Evolutionary conservation across 2,888 invertebrate genomes (phyloP).

Genomic region (Diloba caeruleocephala): DNA sequence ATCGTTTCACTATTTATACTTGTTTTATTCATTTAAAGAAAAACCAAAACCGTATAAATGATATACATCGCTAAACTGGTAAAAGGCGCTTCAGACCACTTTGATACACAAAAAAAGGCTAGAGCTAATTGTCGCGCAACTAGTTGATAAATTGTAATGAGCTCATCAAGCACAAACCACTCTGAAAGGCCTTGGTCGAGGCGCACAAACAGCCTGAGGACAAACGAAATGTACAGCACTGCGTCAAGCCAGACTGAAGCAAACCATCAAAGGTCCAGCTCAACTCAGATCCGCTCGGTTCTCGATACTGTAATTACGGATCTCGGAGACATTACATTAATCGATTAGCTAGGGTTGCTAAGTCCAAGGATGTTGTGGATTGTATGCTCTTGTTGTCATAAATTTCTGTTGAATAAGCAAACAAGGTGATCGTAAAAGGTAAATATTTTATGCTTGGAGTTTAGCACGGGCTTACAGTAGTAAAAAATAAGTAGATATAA

Average conservation of each 20-base stretch:
- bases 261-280: neutral
- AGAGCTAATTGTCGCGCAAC: conserved; percentile 5
- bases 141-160: conserved; percentile 13
- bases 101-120: neutral
- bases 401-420: conserved; percentile 20
- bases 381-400: neutral
- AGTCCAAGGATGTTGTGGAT: too few relatives aligned
- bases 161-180: neutral
- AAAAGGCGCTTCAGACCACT: neutral
- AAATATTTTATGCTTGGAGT: conserved; percentile 35
- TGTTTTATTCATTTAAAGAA: too few relatives aligned
- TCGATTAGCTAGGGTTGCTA: neutral
- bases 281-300: neutral
- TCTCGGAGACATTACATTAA: neutral
- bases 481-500: conserved; percentile 37
- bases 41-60: too few relatives aligned
- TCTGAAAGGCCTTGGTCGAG: neutral
- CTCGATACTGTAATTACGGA: neutral
- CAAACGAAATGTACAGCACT: conserved; percentile 7
- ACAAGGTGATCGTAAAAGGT: conserved; percentile 31
- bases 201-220: neutral
- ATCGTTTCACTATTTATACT: too few relatives aligned
- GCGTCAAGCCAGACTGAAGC: too few relatives aligned
- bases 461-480: conserved; percentile 25
- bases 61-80: neutral